Percentiles rank a stretch among this genome's conserved stretches.
phyloP scores from a whole-genome alignment of 2,797 vertebrate species.

The Phylloscopus collybita region DNA sequence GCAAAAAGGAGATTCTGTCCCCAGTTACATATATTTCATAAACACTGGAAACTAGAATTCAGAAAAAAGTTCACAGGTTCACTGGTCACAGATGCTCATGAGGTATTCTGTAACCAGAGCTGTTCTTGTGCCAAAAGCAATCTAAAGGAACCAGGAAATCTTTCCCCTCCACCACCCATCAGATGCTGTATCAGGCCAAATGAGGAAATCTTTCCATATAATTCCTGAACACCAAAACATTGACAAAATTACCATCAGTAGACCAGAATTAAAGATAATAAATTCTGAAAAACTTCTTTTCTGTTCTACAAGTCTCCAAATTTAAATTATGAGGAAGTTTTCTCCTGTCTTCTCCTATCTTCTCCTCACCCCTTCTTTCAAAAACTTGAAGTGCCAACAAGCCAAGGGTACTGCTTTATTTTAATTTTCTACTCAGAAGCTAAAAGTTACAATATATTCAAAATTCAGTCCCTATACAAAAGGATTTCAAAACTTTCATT shows the following conservation, averaged over 20 bases:
- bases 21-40: constrained; percentile 28
- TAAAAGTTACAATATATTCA: neutral
- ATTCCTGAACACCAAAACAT: neutral
- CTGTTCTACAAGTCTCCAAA: neutral
- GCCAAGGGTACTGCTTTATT: neutral
- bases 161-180: no score
- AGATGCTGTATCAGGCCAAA: neutral
- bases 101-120: neutral
- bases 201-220: neutral
- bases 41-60: neutral
- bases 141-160: neutral
- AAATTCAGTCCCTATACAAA: neutral
- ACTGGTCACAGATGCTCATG: constrained; percentile 13
- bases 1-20: neutral
- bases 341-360: neutral
- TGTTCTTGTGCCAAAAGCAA: neutral
- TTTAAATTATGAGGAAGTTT: neutral
- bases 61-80: constrained; percentile 44
- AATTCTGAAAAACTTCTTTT: neutral
- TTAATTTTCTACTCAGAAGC: neutral
- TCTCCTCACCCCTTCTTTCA: neutral
- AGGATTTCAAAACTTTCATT: neutral
- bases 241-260: neutral
- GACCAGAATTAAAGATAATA: neutral
- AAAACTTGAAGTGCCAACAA: neutral